Percentiles rank a stretch among this genome's conserved stretches.
Conservation (phyloP, 2,113 vertebrate species). For the Alces alces region DNA sequence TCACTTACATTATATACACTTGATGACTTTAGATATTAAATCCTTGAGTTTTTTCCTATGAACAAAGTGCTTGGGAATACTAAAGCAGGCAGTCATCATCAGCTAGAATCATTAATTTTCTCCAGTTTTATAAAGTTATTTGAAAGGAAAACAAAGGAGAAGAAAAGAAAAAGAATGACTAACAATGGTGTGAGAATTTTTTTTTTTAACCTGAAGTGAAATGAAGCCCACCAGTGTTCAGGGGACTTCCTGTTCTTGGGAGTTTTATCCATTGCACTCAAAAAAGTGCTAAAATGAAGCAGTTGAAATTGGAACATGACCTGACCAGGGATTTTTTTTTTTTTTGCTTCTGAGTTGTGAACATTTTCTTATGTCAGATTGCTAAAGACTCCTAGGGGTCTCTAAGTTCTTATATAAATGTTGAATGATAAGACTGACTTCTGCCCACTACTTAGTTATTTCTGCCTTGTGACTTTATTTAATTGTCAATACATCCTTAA, state of each 20-base stretch:
- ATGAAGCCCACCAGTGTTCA: neutral
- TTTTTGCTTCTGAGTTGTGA: neutral
- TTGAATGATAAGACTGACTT: neutral
- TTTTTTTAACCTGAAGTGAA: neutral
- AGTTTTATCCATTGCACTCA: neutral
- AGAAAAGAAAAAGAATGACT: neutral
- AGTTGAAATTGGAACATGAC: neutral
- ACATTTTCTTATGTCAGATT: slow-evolving; percentile 1
- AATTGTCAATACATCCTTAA: neutral
- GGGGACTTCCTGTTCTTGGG: neutral
- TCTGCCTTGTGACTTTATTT: neutral
- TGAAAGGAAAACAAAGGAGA: neutral
- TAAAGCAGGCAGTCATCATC: neutral
- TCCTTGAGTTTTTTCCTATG: neutral
- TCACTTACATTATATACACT: neutral
- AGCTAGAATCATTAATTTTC: neutral
- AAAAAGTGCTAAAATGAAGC: neutral
- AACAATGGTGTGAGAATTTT: neutral
- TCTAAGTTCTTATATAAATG: neutral
- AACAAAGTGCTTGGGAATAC: neutral
- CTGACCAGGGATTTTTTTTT: neutral
- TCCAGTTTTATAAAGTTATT: neutral
- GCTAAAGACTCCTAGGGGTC: neutral
- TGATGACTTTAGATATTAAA: neutral
- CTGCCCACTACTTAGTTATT: neutral